phyloP scores from a whole-genome alignment of 2,113 vertebrate genomes.

The Mastomys natalensis region DNA sequence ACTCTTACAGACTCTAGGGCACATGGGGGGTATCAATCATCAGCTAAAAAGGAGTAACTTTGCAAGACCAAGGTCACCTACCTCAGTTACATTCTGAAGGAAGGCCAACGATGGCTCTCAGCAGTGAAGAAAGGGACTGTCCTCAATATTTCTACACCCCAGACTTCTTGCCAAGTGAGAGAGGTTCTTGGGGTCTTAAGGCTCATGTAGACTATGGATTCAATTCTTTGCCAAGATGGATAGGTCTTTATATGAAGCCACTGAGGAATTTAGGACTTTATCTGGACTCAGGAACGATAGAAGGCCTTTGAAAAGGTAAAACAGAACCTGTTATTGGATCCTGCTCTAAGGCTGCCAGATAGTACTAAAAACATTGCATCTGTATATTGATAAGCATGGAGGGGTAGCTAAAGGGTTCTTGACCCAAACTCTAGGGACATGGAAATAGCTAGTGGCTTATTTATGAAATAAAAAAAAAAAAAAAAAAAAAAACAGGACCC shows the following conservation, averaged over 20 bases:
- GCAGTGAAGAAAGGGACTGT: not conserved
- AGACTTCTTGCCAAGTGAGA: not conserved
- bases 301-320: not conserved
- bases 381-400: not conserved
- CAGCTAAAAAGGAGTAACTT: not conserved
- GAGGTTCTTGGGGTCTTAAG: not conserved
- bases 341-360: not conserved
- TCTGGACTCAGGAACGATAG: not conserved
- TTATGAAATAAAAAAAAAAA: not conserved
- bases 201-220: not conserved
- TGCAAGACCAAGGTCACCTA: not conserved
- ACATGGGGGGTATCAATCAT: no score
- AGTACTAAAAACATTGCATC: not conserved
- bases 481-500: not conserved
- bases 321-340: not conserved
- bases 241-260: not conserved
- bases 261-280: no score
- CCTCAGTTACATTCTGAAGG: not conserved
- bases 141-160: not conserved
- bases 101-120: not conserved
- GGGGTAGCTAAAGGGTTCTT: not conserved
- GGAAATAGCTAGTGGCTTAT: not conserved
- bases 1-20: no score
- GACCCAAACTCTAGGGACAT: not conserved
- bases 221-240: not conserved